These are phyloP conservation scores for Parasteatoda lunata DNA, from an alignment of 2,888 invertebrate species.

Conservation along the genomic window DNA sequence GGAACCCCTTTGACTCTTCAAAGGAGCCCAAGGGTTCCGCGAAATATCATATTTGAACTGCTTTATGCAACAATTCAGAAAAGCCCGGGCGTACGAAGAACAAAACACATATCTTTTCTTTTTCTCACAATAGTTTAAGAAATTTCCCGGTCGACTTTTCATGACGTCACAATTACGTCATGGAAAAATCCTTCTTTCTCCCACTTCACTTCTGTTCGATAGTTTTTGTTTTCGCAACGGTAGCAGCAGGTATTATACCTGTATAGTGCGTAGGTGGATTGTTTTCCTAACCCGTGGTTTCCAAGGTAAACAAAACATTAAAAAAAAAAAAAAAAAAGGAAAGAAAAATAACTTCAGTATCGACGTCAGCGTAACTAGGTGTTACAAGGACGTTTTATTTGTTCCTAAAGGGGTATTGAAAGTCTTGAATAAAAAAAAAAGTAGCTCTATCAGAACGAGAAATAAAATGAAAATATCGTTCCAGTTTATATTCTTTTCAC, in stretches of 20 bases:
- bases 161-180: conserved; percentile 60
- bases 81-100: conserved; percentile 15
- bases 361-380: conserved; percentile 65
- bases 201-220: conserved; percentile 34
- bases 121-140: background rate
- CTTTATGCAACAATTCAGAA: background rate
- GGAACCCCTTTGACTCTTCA: too few relatives aligned
- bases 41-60: too few relatives aligned
- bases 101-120: conserved; percentile 9
- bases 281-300: conserved; percentile 61
- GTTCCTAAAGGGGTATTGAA: background rate
- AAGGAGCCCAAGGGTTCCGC: too few relatives aligned
- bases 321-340: conserved; percentile 20
- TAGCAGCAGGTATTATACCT: conserved; percentile 28
- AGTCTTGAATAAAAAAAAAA: background rate
- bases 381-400: conserved; percentile 44
- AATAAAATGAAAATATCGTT: background rate
- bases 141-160: conserved; percentile 32
- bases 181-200: conserved; percentile 16
- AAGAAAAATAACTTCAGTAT: conserved; percentile 29
- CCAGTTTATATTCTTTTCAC: too few relatives aligned
- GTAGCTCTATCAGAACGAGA: background rate
- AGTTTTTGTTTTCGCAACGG: conserved; percentile 62
- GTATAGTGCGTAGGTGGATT: conserved; percentile 59
- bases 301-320: conserved; percentile 65